Evolutionary conservation across 2,888 invertebrate genomes (phyloP), one percentile per base, ranked within the genome.

Genomic region (Phasia obesa): DNA sequence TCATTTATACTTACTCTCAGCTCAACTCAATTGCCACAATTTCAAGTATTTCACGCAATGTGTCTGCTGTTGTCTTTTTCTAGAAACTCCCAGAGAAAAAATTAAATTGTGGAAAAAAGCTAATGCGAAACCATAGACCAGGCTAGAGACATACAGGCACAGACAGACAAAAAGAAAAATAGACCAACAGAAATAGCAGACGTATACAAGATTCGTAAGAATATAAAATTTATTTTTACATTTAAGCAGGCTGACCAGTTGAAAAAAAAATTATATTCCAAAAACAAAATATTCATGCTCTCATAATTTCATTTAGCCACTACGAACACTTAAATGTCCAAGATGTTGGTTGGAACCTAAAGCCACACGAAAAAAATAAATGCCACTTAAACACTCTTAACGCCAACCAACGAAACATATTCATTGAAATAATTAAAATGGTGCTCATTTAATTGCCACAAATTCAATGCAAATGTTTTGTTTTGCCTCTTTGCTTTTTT

Each of bases 401-500:
- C 38, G 23, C 35, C 31, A 38, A 42, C 17, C 25, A 55, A 64
- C 21, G 11, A 19, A 47, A 47, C 9, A 13, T 47, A 51, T 64
- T 64, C 65, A 25, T 71, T 73, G 47, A 75, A 79, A 65, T 75
- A 15, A 67, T 67, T 55, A 76, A 64, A 78, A 64, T 27, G 60
- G 64, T 70, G 53, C 70, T 19, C 64, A 47, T 78, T 82, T 78
- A 75, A 75, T 79, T 75, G 83, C 83, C 79, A 71, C 78, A 83
- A 83, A 83, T 79, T 79, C 64, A 76, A 60, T 67, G 71, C 71
- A 76, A 83, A 60, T 83, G 79, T 51, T 11, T 59, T 83, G 79
- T 51, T 11, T 59, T 31, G 35, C 19, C 53, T 42, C 57, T 53
- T 35, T 5, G 13, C 11, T 17, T 23, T 59, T 35, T 31, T 4